phyloP scores from a whole-genome alignment of 2,888 invertebrate genomes.

The Ptychoptera contaminata region DNA sequence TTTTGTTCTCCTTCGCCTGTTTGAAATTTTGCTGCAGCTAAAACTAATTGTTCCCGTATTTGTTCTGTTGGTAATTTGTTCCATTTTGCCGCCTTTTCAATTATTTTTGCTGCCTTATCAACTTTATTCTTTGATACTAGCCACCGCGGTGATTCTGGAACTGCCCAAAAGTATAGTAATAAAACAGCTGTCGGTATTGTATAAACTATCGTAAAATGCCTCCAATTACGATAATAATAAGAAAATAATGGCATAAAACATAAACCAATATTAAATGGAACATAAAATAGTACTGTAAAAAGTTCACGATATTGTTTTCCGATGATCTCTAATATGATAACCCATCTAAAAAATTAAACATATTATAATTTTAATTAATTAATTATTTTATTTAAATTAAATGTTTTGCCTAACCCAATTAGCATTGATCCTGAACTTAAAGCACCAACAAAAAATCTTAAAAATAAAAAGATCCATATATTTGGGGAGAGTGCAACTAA shows the following conservation, averaged over 20 bases:
- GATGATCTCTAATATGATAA: constrained; percentile 50
- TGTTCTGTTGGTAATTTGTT: constrained; percentile 37
- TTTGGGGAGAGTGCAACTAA: constrained; percentile 54
- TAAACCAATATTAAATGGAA: constrained; percentile 55
- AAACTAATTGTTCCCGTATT: constrained; percentile 31
- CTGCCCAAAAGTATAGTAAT: constrained; percentile 44
- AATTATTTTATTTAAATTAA: too few relatives aligned
- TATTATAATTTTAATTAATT: neutral
- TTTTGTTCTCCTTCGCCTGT: constrained; percentile 13
- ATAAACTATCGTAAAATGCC: constrained; percentile 46
- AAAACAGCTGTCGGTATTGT: constrained; percentile 45
- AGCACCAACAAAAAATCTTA: constrained; percentile 54
- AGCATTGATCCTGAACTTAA: constrained; percentile 76
- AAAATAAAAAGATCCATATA: constrained; percentile 43
- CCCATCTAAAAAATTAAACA: constrained; percentile 35
- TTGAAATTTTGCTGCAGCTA: constrained; percentile 30
- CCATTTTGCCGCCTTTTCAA: constrained; percentile 45
- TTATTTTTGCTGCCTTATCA: constrained; percentile 41
- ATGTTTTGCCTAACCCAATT: constrained; percentile 28
- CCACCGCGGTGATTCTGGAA: constrained; percentile 72
- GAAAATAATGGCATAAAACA: constrained; percentile 44
- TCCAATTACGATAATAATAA: constrained; percentile 51
- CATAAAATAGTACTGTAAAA: constrained; percentile 42
- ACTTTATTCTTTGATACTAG: constrained; percentile 48
- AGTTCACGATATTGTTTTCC: constrained; percentile 39